phyloP scores from a whole-genome alignment of 2,888 invertebrate genomes.

The Noctua janthina region DNA sequence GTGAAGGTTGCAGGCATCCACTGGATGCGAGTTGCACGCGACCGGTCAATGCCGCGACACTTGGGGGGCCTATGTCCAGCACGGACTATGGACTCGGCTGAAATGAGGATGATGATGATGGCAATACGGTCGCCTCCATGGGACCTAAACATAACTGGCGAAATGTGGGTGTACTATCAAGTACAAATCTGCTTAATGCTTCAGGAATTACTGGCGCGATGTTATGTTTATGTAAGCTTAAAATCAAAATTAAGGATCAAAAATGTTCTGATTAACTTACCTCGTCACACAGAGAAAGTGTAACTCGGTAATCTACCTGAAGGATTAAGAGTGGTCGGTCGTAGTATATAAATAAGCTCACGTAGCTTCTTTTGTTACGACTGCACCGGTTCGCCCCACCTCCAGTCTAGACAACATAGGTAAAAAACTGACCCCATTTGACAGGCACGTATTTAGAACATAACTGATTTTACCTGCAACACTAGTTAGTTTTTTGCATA shows the following conservation, averaged over 20 bases:
- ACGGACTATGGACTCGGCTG: too few relatives aligned
- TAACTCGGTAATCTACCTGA: constrained; percentile 21
- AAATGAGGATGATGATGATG: too few relatives aligned
- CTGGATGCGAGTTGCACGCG: too few relatives aligned
- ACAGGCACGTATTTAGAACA: constrained; percentile 73
- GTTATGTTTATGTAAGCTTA: not conserved
- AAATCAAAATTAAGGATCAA: not conserved
- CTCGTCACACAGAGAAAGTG: constrained; percentile 20
- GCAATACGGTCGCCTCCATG: not conserved
- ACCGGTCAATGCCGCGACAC: too few relatives aligned
- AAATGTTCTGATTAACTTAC: not conserved
- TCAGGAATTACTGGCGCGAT: not conserved
- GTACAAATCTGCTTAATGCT: not conserved
- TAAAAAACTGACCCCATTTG: constrained; percentile 69
- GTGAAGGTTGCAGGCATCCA: too few relatives aligned
- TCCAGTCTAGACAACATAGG: constrained; percentile 50
- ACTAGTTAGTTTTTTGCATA: constrained; percentile 53
- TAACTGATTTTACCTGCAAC: constrained; percentile 58
- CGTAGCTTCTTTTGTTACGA: constrained; percentile 71
- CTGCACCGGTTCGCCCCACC: constrained; percentile 51
- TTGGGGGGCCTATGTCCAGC: too few relatives aligned
- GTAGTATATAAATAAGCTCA: constrained; percentile 73
- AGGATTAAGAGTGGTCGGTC: constrained; percentile 66
- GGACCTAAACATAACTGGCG: not conserved
- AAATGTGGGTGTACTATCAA: not conserved